Percentiles rank a stretch among this genome's conserved stretches.
phyloP scores from a whole-genome alignment of 2,888 invertebrate genomes.

The Pyrrhia umbra region DNA sequence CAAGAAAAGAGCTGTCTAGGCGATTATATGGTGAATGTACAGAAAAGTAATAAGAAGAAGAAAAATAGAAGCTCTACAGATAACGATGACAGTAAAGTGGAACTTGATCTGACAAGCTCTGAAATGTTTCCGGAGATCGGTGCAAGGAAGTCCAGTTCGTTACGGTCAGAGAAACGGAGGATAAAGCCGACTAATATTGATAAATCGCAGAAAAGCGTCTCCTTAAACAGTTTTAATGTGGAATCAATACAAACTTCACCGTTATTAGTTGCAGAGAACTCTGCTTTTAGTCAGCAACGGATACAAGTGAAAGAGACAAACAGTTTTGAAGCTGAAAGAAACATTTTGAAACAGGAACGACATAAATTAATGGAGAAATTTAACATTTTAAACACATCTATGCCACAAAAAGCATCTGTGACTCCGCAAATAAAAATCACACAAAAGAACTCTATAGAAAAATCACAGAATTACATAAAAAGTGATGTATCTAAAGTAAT shows the following conservation, averaged over 20 bases:
- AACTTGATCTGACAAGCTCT: slow-evolving; percentile 81
- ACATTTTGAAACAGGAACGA: slow-evolving; percentile 83
- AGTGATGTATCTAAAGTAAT: slow-evolving; percentile 85
- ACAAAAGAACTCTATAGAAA: slow-evolving; percentile 73
- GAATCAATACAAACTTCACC: slow-evolving; percentile 80
- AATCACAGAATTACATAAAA: slow-evolving; percentile 74
- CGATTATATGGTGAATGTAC: slow-evolving; percentile 78
- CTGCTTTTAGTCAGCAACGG: slow-evolving; percentile 79
- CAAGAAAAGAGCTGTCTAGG: slow-evolving; percentile 83
- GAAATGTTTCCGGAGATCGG: slow-evolving; percentile 86
- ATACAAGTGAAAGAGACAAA: slow-evolving; percentile 77
- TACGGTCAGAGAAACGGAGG: slow-evolving; percentile 79
- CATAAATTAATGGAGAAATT: slow-evolving; percentile 87
- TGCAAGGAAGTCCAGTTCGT: slow-evolving; percentile 78
- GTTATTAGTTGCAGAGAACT: slow-evolving; percentile 78
- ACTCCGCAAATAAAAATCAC: slow-evolving; percentile 80
- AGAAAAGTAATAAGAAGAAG: slow-evolving; percentile 81
- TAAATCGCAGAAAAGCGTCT: slow-evolving; percentile 78
- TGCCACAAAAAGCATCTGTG: slow-evolving; percentile 68
- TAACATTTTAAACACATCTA: slow-evolving; percentile 78
- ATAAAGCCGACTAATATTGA: slow-evolving; percentile 90
- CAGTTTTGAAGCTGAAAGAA: slow-evolving; percentile 82
- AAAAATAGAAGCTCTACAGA: slow-evolving; percentile 78
- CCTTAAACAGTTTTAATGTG: slow-evolving; percentile 79
- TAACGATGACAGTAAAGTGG: slow-evolving; percentile 70